Evolutionary conservation across 2,888 invertebrate species (phyloP), one percentile per base, ranked within the genome.

Genomic region (Hydraecia micacea): DNA sequence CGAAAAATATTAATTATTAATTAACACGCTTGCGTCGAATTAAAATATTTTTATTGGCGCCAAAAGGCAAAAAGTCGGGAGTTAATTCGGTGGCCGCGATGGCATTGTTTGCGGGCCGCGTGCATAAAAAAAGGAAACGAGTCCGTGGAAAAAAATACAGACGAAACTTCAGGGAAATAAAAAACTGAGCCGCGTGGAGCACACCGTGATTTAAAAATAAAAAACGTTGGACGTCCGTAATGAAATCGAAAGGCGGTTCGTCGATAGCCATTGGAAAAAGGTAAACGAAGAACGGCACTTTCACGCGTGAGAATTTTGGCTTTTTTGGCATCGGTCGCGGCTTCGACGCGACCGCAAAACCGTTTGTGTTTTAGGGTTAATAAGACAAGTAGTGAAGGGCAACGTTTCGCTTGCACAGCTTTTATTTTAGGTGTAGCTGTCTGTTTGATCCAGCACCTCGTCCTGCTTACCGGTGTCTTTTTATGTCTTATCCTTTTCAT

Each of bases 241-340:
- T 96, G 97, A 97, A 97, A 97, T 96, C 96, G 97, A 97, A 97
- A 97, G 97, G 97, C 93, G 96, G 96, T 96, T 96, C 96, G 96
- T 96, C 96, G 96, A 97, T 97, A 94, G 94, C 96, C 94, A 94
- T 93, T 94, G 95, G 95, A 95, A 96, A 97, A 97, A 96, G 91
- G 95, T 95, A 96, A 96, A 96, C 96, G 96, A 95, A 95, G 85
- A 67, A 83, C 90, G 89, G 90, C 96, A 97, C 97, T 97, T 97
- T 97, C 96, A 94, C 96, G 96, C 95, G 96, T 95, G 96, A 95
- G 96, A 94, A 95, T 96, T 96, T 95, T 93, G 94, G 93, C 93
- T 93, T 95, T 96, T 96, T 95, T 94, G 93, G 93, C 92, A 90
- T 90, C 87, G 90, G 83, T 75, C 86, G 91, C 91, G 91, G 91